phyloP scores from a whole-genome alignment of 2,888 invertebrate genomes.

The Alloscopus bannaensis region DNA sequence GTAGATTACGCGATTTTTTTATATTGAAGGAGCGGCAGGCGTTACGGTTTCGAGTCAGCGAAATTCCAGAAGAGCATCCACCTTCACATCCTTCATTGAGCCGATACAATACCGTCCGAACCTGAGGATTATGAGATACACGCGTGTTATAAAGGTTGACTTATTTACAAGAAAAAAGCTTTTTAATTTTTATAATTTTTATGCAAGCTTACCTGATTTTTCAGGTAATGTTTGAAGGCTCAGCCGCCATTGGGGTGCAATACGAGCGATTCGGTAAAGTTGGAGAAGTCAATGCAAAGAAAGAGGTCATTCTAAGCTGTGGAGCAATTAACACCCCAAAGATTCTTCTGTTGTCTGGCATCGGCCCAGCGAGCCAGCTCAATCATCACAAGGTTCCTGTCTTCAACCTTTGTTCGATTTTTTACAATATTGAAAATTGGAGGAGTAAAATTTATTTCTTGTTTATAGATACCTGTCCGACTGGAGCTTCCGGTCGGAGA shows the following conservation, averaged over 20 bases:
- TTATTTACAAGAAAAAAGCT: background rate
- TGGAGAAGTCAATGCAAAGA: constrained; percentile 18
- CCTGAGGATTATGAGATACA: constrained; percentile 41
- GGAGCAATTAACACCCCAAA: constrained; percentile 57
- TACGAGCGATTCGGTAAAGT: constrained; percentile 58
- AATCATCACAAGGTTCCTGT: constrained; percentile 26
- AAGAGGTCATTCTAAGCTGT: constrained; percentile 53
- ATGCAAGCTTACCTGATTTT: background rate
- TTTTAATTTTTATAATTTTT: too few relatives aligned
- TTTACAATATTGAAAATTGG: too few relatives aligned
- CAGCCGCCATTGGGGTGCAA: constrained; percentile 42
- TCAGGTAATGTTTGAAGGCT: constrained; percentile 36
- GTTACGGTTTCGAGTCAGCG: constrained; percentile 46
- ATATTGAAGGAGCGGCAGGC: constrained; percentile 70
- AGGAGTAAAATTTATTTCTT: too few relatives aligned
- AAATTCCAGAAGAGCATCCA: constrained; percentile 25
- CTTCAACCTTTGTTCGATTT: constrained; percentile 14
- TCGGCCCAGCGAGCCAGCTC: constrained; percentile 51
- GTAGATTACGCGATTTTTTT: background rate
- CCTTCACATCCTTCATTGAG: constrained; percentile 52
- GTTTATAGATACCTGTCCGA: constrained; percentile 22
- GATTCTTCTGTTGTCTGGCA: constrained; percentile 40
- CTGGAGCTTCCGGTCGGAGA: constrained; percentile 33
- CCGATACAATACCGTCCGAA: constrained; percentile 43
- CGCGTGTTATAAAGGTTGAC: constrained; percentile 44